Evolutionary conservation across 1,140 invertebrate genomes (phyloP), one percentile per base, ranked within the genome.

Genomic region (Drosophila auraria): DNA sequence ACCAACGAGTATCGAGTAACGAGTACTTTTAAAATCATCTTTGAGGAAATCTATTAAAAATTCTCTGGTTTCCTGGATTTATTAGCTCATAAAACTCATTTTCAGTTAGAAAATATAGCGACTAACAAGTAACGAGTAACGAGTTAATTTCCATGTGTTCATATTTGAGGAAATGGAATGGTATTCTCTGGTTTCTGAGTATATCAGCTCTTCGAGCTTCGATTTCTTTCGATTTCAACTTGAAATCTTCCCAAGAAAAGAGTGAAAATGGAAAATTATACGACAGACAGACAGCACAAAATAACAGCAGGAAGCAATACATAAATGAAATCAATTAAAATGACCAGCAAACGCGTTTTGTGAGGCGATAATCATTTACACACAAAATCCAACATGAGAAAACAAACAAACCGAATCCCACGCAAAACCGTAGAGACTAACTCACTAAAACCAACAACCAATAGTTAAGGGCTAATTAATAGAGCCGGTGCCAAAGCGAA

Each of bases 351-450:
- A 90, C 78, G 78, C 84, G 90, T 82, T 82, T 73, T 62, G 33
- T 51, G 79, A 76, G 71, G 79, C 82, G 82, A 90, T 90, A 89
- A 90, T 89, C 86, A 89, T 82, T 86, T 89, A 90, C 86, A 86
- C 57, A 56, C 64, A 54, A 69, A 50, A 75, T 50, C 40, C 45
- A 60, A 47, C 17, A 45, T 36, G 33, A 59, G n/a, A 50, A 15
- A 44, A 44, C 36, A 73, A 45, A 25, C 66, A 42, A 69, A 58
- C 49, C 47, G 61, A 72, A 62, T 61, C 65, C 65, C 54, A 79
- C 66, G 44, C 77, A 71, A 78, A 78, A 77, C 49, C 44, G 54
- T 69, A 58, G 63, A 78, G 72, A 78, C 56, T 61, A 56, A 66
- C 54, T 77, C 56, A 77, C 33, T 38, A 44, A 6, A 50, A 64